Evolutionary conservation across 1,140 invertebrate species (phyloP).

Genomic region (Drosophila nikananu): DNA sequence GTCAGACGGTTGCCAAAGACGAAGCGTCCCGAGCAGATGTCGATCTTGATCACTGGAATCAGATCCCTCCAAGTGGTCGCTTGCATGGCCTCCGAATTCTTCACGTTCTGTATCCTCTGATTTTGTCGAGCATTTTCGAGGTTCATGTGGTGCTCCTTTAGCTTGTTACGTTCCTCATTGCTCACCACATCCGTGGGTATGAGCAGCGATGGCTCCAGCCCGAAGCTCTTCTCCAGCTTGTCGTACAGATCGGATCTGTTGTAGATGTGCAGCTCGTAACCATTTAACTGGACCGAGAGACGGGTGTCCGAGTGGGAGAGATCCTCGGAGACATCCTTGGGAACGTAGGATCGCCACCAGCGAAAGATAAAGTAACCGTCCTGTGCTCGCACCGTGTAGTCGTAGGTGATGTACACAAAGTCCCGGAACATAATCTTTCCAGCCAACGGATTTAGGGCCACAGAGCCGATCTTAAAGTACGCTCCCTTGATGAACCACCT

Average conservation of each 20-base stretch:
- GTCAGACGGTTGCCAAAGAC: slow-evolving; percentile 98
- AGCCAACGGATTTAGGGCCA: slow-evolving; percentile 96
- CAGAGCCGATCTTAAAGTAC: slow-evolving; percentile 96
- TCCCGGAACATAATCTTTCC: slow-evolving; percentile 99
- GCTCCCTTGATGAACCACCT: slow-evolving; percentile 93
- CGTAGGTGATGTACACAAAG: slow-evolving; percentile 97
- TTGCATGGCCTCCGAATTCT: slow-evolving; percentile 90
- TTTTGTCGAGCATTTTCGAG: slow-evolving; percentile 87
- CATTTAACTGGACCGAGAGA: slow-evolving; percentile 97
- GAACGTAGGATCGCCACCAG: slow-evolving; percentile 98
- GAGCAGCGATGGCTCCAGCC: slow-evolving; percentile 92
- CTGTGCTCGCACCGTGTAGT: slow-evolving; percentile 96
- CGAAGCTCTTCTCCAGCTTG: slow-evolving; percentile 95
- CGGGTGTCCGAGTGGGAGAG: slow-evolving; percentile 98
- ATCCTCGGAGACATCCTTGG: slow-evolving; percentile 98
- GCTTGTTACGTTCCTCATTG: slow-evolving; percentile 76
- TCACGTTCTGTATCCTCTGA: slow-evolving; percentile 86
- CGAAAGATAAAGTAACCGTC: slow-evolving; percentile 99
- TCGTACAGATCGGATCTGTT: slow-evolving; percentile 96
- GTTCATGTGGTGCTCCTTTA: slow-evolving; percentile 87
- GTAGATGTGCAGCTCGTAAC: slow-evolving; percentile 98
- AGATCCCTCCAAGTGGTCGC: slow-evolving; percentile 97
- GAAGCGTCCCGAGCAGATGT: slow-evolving; percentile 95
- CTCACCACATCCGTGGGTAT: slow-evolving; percentile 85
- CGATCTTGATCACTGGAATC: slow-evolving; percentile 98